Evolutionary conservation across 2,888 invertebrate genomes (phyloP).

Genomic region (Zelleria hepariella): DNA sequence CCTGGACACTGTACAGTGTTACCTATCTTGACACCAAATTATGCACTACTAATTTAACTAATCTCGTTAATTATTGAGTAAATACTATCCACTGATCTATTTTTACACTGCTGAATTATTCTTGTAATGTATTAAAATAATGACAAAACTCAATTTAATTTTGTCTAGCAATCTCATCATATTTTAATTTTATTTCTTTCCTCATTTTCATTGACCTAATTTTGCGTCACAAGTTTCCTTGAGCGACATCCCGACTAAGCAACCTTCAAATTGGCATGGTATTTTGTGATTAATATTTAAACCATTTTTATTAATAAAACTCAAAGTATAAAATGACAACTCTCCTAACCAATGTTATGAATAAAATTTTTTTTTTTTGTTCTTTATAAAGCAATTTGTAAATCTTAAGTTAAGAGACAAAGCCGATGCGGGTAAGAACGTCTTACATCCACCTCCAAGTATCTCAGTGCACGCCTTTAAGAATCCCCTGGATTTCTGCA

Average conservation of each 20-base stretch:
- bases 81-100: background rate
- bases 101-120: constrained; percentile 23
- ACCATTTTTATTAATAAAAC: constrained; percentile 17
- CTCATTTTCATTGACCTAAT: constrained; percentile 27
- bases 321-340: constrained; percentile 36
- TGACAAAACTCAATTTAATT: constrained; percentile 20
- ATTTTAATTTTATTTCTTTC: constrained; percentile 23
- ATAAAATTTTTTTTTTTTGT: background rate
- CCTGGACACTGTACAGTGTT: background rate
- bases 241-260: constrained; percentile 2
- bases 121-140: constrained; percentile 65
- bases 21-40: background rate
- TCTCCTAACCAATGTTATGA: constrained; percentile 28
- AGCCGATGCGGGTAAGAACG: constrained; percentile 49
- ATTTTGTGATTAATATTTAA: constrained; percentile 19
- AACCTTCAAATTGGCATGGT: constrained; percentile 41
- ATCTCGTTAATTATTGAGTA: too few relatives aligned
- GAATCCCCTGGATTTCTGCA: constrained; percentile 47
- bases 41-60: background rate
- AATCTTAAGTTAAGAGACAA: constrained; percentile 24
- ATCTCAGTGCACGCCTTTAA: constrained; percentile 40
- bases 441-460: constrained; percentile 54
- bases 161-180: constrained; percentile 16
- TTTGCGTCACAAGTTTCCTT: background rate
- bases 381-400: background rate